Evolutionary conservation across 2,888 invertebrate genomes (phyloP).

Genomic region (Merodon equestris): DNA sequence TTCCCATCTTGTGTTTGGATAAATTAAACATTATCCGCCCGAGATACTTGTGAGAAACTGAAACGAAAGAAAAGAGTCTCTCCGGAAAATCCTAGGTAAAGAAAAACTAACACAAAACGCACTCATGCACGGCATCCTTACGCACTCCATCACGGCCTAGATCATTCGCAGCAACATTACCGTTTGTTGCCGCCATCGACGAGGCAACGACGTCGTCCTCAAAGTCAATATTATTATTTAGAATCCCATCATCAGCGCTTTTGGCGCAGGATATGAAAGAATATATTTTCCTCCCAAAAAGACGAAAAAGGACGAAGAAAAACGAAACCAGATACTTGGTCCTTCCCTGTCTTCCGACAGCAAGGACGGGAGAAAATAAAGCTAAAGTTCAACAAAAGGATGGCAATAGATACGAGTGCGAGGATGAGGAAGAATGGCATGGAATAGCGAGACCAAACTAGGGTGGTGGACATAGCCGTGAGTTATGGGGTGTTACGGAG

Average conservation of each 20-base stretch:
- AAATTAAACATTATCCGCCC: constrained; percentile 39
- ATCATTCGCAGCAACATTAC: not conserved
- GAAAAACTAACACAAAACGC: constrained; percentile 52
- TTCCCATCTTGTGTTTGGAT: constrained; percentile 47
- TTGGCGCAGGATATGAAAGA: constrained; percentile 65
- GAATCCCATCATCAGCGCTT: constrained; percentile 69
- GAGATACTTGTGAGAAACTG: constrained; percentile 15
- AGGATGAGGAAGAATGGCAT: too few species aligned
- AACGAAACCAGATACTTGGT: constrained; percentile 56
- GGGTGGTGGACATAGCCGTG: not conserved
- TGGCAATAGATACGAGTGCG: constrained; percentile 29
- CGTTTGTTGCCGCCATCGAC: not conserved
- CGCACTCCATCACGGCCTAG: constrained; percentile 1
- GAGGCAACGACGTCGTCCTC: constrained; percentile 46
- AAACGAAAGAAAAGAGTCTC: not conserved
- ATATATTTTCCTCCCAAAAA: constrained; percentile 53
- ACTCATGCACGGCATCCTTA: constrained; percentile 37
- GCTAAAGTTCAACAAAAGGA: constrained; percentile 7
- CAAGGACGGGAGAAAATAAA: not conserved
- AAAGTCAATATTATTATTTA: constrained; percentile 68
- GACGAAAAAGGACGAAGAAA: too few species aligned
- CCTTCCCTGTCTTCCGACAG: too few species aligned
- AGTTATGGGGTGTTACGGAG: constrained; percentile 47
- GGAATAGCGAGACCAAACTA: too few species aligned
- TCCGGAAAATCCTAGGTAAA: constrained; percentile 46